These are phyloP conservation scores for Callyntrura sp. DNA, from an alignment of 2,888 invertebrate species.

Conservation along the genomic window DNA sequence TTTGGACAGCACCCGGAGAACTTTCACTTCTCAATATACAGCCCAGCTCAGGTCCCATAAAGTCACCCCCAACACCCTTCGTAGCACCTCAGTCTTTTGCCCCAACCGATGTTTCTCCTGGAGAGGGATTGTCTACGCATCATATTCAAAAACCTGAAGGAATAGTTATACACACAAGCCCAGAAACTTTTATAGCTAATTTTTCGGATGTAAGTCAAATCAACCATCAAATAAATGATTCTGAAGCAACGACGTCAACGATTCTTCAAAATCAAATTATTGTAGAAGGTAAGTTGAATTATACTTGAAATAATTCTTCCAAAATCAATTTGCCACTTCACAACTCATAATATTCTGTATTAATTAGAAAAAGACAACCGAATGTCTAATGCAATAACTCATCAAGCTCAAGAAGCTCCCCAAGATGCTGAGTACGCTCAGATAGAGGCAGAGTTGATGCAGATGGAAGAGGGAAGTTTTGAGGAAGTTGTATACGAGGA, in stretches of 20 bases:
- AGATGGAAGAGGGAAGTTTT: conserved; percentile 77
- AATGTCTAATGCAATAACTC: background rate
- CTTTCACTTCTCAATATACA: conserved; percentile 76
- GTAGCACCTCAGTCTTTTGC: conserved; percentile 10
- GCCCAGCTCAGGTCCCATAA: conserved; percentile 52
- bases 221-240: conserved; percentile 6
- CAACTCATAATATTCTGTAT: too few species aligned
- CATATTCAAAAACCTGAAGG: conserved; percentile 35
- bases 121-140: conserved; percentile 8
- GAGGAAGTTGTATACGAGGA: conserved; percentile 78
- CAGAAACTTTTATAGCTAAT: conserved; percentile 28
- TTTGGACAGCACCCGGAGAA: conserved; percentile 72
- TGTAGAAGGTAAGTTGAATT: background rate
- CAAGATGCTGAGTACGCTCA: conserved; percentile 74
- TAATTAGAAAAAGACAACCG: background rate
- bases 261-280: background rate
- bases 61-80: conserved; percentile 50
- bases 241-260: background rate
- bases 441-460: conserved; percentile 79
- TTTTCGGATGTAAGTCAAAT: conserved; percentile 10
- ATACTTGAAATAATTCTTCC: too few species aligned
- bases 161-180: conserved; percentile 1
- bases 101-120: background rate
- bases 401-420: conserved; percentile 6
- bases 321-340: too few species aligned